These are phyloP conservation scores for Microcebus murinus DNA, from an alignment of 2,113 vertebrate genomes.

Conservation along the genomic window DNA sequence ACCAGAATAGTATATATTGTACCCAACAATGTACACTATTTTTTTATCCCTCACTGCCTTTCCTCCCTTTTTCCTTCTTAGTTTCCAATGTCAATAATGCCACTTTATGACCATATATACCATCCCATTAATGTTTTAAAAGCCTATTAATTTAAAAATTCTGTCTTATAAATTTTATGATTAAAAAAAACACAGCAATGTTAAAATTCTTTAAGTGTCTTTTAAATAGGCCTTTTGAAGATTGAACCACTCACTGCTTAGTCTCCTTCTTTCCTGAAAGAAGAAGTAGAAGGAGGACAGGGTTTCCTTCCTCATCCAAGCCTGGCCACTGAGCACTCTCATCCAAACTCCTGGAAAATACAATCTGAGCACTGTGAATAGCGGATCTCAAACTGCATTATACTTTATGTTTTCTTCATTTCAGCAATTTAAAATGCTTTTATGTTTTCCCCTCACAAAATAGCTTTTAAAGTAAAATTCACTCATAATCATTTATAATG, in stretches of 20 bases:
- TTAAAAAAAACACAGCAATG: not conserved
- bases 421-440: conserved; percentile 11
- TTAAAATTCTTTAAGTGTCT: not conserved
- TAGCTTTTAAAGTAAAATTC: conserved; percentile 38
- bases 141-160: not conserved
- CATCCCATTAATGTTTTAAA: not conserved
- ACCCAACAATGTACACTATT: too few relatives aligned
- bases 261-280: not conserved
- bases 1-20: too few relatives aligned
- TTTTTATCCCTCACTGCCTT: too few relatives aligned
- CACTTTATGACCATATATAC: too few relatives aligned
- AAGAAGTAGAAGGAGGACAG: not conserved
- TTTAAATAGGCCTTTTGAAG: not conserved
- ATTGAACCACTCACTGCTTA: not conserved
- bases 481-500: conserved; percentile 11
- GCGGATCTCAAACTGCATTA: not conserved
- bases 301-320: not conserved
- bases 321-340: not conserved
- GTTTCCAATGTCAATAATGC: too few relatives aligned
- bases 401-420: not conserved
- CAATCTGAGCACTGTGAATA: not conserved
- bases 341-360: not conserved
- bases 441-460: conserved; percentile 22
- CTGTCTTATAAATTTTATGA: not conserved
- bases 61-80: too few relatives aligned